phyloP scores from a whole-genome alignment of 2,888 invertebrate species.

The Ophion ventricosus region DNA sequence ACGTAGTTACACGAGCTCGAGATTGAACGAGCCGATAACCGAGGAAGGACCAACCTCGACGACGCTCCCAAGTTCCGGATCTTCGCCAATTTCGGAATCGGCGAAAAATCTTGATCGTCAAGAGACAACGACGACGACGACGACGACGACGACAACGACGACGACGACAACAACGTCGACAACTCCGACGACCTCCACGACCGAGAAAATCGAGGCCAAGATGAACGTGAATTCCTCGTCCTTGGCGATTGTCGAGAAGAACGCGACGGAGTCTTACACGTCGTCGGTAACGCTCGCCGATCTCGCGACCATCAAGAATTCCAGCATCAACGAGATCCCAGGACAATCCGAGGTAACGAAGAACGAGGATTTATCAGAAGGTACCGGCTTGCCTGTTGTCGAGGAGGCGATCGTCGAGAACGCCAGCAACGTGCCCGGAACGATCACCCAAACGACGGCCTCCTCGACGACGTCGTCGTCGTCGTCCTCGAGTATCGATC shows the following conservation, averaged over 20 bases:
- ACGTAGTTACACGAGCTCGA: slow-evolving; percentile 66
- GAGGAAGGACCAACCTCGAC: slow-evolving; percentile 52
- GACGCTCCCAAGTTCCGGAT: not conserved
- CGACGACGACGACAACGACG: not conserved
- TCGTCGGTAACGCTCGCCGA: slow-evolving; percentile 70
- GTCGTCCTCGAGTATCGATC: slow-evolving; percentile 77
- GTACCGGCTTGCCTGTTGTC: slow-evolving; percentile 34
- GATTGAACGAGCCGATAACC: slow-evolving; percentile 68
- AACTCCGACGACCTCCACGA: not conserved
- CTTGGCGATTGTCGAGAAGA: not conserved
- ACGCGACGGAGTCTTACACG: slow-evolving; percentile 44
- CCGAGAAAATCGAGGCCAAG: slow-evolving; percentile 12
- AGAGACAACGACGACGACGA: not conserved
- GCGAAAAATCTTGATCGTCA: not conserved
- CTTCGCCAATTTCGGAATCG: not conserved
- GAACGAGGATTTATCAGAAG: slow-evolving; percentile 55
- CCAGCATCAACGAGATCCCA: slow-evolving; percentile 79
- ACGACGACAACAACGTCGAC: not conserved
- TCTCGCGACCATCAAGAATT: slow-evolving; percentile 77
- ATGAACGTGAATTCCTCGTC: slow-evolving; percentile 1
- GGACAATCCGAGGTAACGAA: slow-evolving; percentile 69
- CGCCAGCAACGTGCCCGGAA: not conserved
- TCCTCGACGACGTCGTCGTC: slow-evolving; percentile 77
- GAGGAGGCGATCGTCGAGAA: slow-evolving; percentile 15
- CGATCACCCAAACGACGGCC: slow-evolving; percentile 67